Evolutionary conservation across 2,797 vertebrate genomes (phyloP).

Genomic region (Amblyraja radiata): DNA sequence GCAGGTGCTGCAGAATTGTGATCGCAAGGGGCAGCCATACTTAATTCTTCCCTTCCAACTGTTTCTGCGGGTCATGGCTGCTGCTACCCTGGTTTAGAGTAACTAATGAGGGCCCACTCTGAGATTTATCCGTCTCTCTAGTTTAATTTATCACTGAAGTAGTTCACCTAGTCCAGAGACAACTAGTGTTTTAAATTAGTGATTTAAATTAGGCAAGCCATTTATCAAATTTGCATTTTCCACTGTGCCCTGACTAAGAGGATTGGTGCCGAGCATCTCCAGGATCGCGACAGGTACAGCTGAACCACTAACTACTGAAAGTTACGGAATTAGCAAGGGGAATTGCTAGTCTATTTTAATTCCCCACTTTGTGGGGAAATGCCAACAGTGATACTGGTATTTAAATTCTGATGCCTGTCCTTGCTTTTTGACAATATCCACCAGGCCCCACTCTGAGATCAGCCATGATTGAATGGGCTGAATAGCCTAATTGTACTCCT

Average conservation of each 20-base stretch:
- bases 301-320: neutral
- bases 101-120: neutral
- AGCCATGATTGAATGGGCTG: too few relatives aligned
- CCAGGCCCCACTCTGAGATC: too few relatives aligned
- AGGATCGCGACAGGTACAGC: neutral
- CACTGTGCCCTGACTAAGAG: too few relatives aligned
- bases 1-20: neutral
- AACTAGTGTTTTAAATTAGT: neutral
- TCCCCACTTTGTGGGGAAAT: neutral
- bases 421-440: too few relatives aligned
- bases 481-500: too few relatives aligned
- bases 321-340: neutral
- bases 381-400: too few relatives aligned
- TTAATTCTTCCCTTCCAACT: neutral
- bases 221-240: conserved; percentile 1
- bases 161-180: neutral
- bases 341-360: neutral
- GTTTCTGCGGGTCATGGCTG: neutral
- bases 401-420: too few relatives aligned
- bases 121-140: too few relatives aligned
- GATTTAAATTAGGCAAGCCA: neutral
- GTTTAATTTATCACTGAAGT: neutral
- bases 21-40: neutral
- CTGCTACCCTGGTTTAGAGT: neutral
- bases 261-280: neutral